These are phyloP conservation scores for Steinernema feltiae DNA, from an alignment of 1,140 invertebrate species.

Conservation along the genomic window DNA sequence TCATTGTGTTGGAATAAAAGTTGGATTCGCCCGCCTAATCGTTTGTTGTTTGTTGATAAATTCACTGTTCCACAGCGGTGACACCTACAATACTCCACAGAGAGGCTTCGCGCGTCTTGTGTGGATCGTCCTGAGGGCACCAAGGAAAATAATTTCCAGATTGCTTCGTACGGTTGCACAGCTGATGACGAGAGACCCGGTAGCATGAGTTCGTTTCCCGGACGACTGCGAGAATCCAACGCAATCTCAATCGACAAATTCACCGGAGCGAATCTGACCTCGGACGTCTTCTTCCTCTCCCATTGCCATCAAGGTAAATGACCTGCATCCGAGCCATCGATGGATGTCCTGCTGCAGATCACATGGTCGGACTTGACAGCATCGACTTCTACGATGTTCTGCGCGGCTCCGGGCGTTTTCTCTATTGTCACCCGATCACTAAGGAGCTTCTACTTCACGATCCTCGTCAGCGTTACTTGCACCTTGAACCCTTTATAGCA, in stretches of 20 bases:
- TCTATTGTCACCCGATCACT: slow-evolving; percentile 3
- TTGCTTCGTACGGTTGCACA: too few species aligned
- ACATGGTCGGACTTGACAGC: neutral
- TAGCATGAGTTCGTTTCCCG: neutral
- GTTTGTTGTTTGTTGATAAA: too few species aligned
- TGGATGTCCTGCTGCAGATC: neutral
- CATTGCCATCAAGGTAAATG: neutral
- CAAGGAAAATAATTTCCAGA: too few species aligned
- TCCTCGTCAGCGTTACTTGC: neutral
- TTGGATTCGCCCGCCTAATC: too few species aligned
- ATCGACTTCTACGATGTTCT: neutral
- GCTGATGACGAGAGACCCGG: too few species aligned
- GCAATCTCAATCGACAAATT: neutral
- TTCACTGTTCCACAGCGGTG: too few species aligned
- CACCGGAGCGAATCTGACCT: neutral
- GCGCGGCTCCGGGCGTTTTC: neutral
- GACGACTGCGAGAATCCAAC: neutral
- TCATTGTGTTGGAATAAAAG: too few species aligned
- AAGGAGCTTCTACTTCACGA: neutral
- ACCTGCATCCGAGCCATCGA: neutral
- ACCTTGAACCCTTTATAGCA: neutral
- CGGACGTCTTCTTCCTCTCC: neutral
- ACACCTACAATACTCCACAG: too few species aligned
- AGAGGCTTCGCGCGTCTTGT: too few species aligned
- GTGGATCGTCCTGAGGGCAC: too few species aligned